Evolutionary conservation across 2,888 invertebrate species (phyloP), one percentile per base, ranked within the genome.

Genomic region (Rugalucina vietnamica): DNA sequence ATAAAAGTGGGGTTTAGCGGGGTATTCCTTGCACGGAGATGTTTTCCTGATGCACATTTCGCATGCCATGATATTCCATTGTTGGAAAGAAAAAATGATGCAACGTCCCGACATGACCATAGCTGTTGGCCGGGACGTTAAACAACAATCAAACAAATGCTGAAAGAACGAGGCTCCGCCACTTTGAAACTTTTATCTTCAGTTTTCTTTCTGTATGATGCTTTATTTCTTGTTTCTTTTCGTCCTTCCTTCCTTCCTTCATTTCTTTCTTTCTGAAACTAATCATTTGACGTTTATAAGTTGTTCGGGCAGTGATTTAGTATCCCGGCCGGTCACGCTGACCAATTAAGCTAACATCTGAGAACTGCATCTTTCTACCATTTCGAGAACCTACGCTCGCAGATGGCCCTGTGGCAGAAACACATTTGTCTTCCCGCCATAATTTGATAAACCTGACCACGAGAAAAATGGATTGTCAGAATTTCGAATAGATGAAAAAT

Each of bases 381-480:
- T 65, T 65, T 34, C 21, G 65, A 65, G 65, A 34, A 65, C 65
- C 65, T 72, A 5, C 39, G 72, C 39, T 72, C 74, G 79, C 87
- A 87, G 87, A 87, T 87, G 87, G 83, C 75, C 36, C 43, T 72
- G 24, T 87, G 87, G 87, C 87, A 87, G 85, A 87, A 85, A 83
- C 77, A 27, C 87, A 87, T 87, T 84, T 76, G 65, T 87, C 85
- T 85, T 85, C 69, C 83, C 79, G 80, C 85, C 83, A 85, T 87
- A 87, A 87, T 85, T 85, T 87, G 87, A 87, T 87, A 87, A 87
- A 80, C 82, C 81, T 83, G 85, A 79, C 85, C 81, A 43, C 74
- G 83, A 83, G 87, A 87, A 85, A 87, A 87, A 87, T 87, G 87
- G 78, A 80, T 79, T 82, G 87, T 87, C 87, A 87, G 65, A 70